Percentiles rank a stretch among this genome's conserved stretches.
Evolutionary conservation across 2,797 vertebrate species (phyloP).

Genomic region (Sardinella longiceps): DNA sequence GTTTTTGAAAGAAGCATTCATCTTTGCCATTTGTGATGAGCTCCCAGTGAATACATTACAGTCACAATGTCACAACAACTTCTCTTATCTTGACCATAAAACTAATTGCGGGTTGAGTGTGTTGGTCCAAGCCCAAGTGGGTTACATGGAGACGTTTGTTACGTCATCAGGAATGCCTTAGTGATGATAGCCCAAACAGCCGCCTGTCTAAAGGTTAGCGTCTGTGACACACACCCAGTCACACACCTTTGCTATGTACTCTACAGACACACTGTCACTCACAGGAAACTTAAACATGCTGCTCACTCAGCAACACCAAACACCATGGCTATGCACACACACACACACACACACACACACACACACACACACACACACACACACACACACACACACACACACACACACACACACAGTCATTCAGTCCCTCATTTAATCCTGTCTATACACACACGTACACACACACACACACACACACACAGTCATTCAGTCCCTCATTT

Average conservation of each 20-base stretch:
- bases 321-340: not conserved
- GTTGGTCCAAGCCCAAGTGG: slow-evolving; percentile 5
- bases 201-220: slow-evolving; percentile 13
- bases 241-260: not conserved
- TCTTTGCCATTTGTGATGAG: not conserved
- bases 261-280: not conserved
- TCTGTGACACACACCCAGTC: not conserved
- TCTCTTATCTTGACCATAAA: not conserved
- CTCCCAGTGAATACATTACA: not conserved
- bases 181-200: not conserved
- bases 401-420: not conserved
- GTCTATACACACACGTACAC: not conserved
- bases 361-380: not conserved
- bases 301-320: not conserved
- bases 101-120: not conserved
- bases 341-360: not conserved
- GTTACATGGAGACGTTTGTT: not conserved
- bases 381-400: slow-evolving; percentile 5
- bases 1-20: not conserved
- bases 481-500: not conserved
- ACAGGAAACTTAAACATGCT: not conserved
- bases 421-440: not conserved
- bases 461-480: not conserved
- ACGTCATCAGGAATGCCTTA: not conserved
- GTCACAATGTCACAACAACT: not conserved